Evolutionary conservation across 2,113 vertebrate species (phyloP).

Genomic region (Pongo pygmaeus): DNA sequence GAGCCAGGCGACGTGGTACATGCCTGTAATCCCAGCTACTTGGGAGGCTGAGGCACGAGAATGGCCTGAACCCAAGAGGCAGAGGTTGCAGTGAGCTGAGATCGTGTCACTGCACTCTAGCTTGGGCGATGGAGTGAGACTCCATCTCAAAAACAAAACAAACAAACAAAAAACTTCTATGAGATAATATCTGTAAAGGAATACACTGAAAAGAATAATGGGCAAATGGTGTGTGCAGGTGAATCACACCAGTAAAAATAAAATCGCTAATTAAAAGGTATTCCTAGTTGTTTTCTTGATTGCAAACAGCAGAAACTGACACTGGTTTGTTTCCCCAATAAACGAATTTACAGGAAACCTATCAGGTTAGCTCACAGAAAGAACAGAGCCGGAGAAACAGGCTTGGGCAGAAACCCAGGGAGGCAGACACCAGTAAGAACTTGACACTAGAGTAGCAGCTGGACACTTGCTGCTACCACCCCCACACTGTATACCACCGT

Average conservation of each 20-base stretch:
- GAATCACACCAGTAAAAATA: not conserved
- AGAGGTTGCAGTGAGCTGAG: too few species aligned
- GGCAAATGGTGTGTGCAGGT: not conserved
- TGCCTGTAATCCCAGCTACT: too few species aligned
- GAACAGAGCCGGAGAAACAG: conserved; percentile 56
- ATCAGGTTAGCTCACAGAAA: not conserved
- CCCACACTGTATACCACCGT: not conserved
- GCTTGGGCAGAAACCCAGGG: conserved; percentile 35
- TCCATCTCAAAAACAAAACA: too few species aligned
- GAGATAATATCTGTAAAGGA: not conserved
- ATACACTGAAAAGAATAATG: not conserved
- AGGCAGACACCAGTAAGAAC: conserved; percentile 33
- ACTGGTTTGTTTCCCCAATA: not conserved
- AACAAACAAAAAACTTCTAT: too few species aligned
- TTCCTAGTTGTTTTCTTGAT: conserved; percentile 14
- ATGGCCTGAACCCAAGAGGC: too few species aligned
- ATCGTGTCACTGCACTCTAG: too few species aligned
- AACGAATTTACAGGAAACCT: conserved; percentile 38
- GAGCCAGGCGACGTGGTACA: too few species aligned
- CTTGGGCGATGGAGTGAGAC: too few species aligned
- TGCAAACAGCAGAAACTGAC: conserved; percentile 35
- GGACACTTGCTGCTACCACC: not conserved
- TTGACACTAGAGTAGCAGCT: not conserved
- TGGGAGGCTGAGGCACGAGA: too few species aligned
- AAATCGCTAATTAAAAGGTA: conserved; percentile 21